Evolutionary conservation across 2,797 vertebrate genomes (phyloP).

Genomic region (Hippocampus kuda): DNA sequence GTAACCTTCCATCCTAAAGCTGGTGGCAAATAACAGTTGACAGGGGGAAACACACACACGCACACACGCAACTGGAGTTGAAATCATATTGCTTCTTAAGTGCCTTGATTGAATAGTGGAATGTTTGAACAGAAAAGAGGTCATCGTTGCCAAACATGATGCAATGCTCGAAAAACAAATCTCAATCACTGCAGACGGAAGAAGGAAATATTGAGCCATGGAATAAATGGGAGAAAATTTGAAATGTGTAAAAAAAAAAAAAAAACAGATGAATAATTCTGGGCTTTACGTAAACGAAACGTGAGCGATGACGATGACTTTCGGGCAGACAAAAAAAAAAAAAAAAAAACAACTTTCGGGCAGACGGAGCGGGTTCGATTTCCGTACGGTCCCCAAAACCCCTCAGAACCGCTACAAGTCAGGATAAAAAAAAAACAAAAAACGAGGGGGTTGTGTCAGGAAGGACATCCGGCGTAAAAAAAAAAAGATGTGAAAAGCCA

Average conservation of each 20-base stretch:
- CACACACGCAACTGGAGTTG: background rate
- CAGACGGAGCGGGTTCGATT: background rate
- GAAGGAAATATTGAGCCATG: too few species aligned
- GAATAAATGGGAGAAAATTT: too few species aligned
- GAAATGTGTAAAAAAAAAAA: too few species aligned
- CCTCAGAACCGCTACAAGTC: background rate
- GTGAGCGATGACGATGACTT: background rate
- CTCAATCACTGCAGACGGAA: too few species aligned
- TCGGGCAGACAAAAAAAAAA: too few species aligned
- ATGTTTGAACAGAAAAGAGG: background rate
- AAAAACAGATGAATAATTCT: too few species aligned
- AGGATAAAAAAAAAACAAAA: background rate
- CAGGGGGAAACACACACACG: background rate
- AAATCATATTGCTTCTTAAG: background rate
- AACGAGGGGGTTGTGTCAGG: background rate
- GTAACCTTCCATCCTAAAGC: background rate
- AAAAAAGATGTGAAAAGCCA: background rate
- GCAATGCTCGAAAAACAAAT: too few species aligned
- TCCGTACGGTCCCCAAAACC: background rate
- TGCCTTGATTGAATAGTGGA: background rate
- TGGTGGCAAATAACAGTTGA: slow-evolving; percentile 2
- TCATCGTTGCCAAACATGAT: too few species aligned
- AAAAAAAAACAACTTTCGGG: too few species aligned
- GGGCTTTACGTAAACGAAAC: too few species aligned
- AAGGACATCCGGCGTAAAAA: background rate